A percentile compares a stretch with the other conserved stretches of the same genome.
phyloP scores from a whole-genome alignment of 2,797 vertebrate genomes.

The Anniella stebbinsi region DNA sequence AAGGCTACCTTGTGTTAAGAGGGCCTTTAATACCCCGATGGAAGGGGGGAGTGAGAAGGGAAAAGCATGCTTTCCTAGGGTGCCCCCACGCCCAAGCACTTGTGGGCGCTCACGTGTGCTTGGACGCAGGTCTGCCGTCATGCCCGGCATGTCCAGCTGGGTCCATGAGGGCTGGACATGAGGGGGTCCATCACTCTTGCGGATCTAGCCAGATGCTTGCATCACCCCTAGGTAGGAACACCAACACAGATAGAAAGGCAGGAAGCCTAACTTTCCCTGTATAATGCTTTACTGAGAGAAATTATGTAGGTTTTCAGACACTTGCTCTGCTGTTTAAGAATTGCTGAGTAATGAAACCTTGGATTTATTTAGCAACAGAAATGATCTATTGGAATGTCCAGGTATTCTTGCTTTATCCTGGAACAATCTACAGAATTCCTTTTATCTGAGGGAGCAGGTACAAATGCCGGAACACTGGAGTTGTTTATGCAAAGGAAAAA shows the following conservation, averaged over 20 bases:
- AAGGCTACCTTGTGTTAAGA: too few relatives aligned
- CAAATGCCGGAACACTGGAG: background rate
- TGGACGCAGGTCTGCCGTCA: too few relatives aligned
- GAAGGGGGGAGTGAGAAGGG: too few relatives aligned
- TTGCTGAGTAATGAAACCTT: background rate
- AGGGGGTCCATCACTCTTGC: too few relatives aligned
- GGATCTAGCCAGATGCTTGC: too few relatives aligned
- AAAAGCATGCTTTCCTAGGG: too few relatives aligned
- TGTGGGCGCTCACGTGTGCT: too few relatives aligned
- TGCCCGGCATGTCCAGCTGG: too few relatives aligned
- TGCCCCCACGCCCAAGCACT: too few relatives aligned
- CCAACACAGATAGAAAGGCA: background rate
- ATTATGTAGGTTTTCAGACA: background rate
- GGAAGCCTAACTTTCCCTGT: background rate
- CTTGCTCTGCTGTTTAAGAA: background rate
- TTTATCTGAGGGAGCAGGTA: background rate
- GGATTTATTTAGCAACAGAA: background rate
- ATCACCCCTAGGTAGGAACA: background rate
- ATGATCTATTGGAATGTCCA: constrained; percentile 1
- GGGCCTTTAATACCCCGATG: too few relatives aligned
- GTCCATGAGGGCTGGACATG: too few relatives aligned
- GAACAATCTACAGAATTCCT: constrained; percentile 16
- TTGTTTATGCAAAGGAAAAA: background rate
- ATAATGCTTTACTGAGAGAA: background rate
- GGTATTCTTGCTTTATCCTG: constrained; percentile 19